Evolutionary conservation across 2,888 invertebrate genomes (phyloP).

Genomic region (Tineola bisselliella): DNA sequence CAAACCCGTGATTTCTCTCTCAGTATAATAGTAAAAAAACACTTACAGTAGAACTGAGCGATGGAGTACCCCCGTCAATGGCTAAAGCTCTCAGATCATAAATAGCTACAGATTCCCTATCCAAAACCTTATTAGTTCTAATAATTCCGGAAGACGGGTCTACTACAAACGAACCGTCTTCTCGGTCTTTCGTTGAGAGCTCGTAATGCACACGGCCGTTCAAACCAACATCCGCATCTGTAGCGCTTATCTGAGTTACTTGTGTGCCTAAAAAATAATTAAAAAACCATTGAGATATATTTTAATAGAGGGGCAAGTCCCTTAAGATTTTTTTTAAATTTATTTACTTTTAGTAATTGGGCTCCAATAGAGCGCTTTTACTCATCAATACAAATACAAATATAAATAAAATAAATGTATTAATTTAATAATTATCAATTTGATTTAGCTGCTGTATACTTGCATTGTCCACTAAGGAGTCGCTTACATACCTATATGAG

Average conservation of each 20-base stretch:
- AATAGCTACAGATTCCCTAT: slow-evolving; percentile 87
- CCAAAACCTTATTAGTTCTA: slow-evolving; percentile 87
- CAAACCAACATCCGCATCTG: slow-evolving; percentile 85
- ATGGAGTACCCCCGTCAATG: slow-evolving; percentile 87
- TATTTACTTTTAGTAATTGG: too few relatives aligned
- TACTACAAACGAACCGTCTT: slow-evolving; percentile 90
- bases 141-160: slow-evolving; percentile 94
- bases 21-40: too few relatives aligned
- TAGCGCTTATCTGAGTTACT: slow-evolving; percentile 80
- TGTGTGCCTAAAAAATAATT: slow-evolving; percentile 67
- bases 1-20: too few relatives aligned
- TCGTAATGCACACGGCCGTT: slow-evolving; percentile 89
- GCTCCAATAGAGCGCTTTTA: too few relatives aligned
- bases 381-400: too few relatives aligned
- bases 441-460: too few relatives aligned
- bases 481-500: slow-evolving; percentile 78
- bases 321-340: too few relatives aligned
- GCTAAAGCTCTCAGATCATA: slow-evolving; percentile 90
- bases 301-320: too few relatives aligned
- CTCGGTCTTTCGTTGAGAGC: slow-evolving; percentile 75
- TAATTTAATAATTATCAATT: too few relatives aligned
- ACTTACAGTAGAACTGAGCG: slow-evolving; percentile 70
- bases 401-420: too few relatives aligned
- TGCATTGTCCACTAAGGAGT: too few relatives aligned
- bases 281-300: too few relatives aligned